Percentiles rank a stretch among this genome's conserved stretches.
Evolutionary conservation across 2,113 vertebrate species (phyloP).

Genomic region (Apeltes quadracus): DNA sequence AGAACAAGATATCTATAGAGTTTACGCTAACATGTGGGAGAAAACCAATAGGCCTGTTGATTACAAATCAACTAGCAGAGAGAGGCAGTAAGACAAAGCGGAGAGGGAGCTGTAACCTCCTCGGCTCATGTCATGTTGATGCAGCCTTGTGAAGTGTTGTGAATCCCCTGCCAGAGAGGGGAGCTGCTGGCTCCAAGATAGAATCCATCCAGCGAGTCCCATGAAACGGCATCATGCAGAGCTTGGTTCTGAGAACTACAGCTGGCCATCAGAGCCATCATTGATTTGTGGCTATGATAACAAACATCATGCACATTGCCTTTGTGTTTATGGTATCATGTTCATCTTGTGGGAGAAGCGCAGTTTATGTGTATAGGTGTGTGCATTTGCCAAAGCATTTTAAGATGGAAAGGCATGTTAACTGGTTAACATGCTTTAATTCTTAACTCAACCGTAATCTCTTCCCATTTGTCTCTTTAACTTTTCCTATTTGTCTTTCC

Average conservation of each 20-base stretch:
- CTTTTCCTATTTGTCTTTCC: not conserved
- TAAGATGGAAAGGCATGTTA: conserved; percentile 15
- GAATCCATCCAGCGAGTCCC: conserved; percentile 20
- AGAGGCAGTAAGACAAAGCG: conserved; percentile 12
- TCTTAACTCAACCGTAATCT: conserved; percentile 30
- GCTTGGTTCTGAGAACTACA: conserved; percentile 33
- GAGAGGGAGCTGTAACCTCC: not conserved
- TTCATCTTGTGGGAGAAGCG: not conserved
- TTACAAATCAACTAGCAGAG: not conserved
- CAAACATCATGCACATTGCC: conserved; percentile 18
- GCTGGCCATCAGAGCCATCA: conserved; percentile 26
- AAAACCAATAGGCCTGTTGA: not conserved
- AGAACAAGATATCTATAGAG: conserved; percentile 12
- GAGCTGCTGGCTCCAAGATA: conserved; percentile 68
- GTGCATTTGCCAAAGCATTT: not conserved
- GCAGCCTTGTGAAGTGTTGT: conserved; percentile 48
- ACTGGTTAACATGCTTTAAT: conserved; percentile 39
- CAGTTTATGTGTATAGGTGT: not conserved
- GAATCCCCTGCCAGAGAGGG: conserved; percentile 64
- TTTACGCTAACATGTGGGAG: not conserved
- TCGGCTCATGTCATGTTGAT: not conserved
- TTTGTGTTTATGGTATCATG: conserved; percentile 1
- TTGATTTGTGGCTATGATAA: conserved; percentile 31
- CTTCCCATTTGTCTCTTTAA: conserved; percentile 3
- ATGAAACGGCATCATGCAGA: conserved; percentile 1